Conservation (phyloP, 2,113 vertebrate genomes). For the Anguilla japonica region DNA sequence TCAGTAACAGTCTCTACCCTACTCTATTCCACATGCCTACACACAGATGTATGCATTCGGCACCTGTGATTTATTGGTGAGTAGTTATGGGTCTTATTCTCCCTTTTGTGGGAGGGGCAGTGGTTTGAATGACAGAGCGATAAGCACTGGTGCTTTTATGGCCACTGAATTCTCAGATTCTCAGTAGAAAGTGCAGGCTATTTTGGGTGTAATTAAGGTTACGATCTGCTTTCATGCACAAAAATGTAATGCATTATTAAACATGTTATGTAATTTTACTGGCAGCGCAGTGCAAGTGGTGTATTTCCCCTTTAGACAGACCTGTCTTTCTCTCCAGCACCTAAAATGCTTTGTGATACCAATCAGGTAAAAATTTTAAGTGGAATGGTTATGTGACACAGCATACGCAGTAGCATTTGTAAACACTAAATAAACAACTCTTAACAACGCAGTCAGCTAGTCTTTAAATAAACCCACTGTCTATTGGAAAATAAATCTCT, state of each 20-base stretch:
- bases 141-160: not conserved
- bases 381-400: not conserved
- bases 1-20: not conserved
- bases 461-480: not conserved
- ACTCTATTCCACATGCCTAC: not conserved
- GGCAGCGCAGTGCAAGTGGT: not conserved
- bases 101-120: not conserved
- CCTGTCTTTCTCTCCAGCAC: not conserved
- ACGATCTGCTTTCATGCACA: not conserved
- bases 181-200: not conserved
- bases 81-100: not conserved
- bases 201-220: not conserved
- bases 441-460: not conserved
- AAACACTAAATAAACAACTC: not conserved
- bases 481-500: not conserved
- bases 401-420: not conserved
- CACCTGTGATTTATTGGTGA: not conserved
- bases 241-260: conserved; percentile 15
- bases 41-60: not conserved
- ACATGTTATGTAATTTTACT: conserved; percentile 15
- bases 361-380: not conserved
- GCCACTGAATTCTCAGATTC: not conserved
- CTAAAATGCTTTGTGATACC: not conserved
- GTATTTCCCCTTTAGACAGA: not conserved
- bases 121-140: not conserved